Evolutionary conservation across 2,888 invertebrate genomes (phyloP), one percentile per base, ranked within the genome.

Genomic region (Trichopria drosophilae): DNA sequence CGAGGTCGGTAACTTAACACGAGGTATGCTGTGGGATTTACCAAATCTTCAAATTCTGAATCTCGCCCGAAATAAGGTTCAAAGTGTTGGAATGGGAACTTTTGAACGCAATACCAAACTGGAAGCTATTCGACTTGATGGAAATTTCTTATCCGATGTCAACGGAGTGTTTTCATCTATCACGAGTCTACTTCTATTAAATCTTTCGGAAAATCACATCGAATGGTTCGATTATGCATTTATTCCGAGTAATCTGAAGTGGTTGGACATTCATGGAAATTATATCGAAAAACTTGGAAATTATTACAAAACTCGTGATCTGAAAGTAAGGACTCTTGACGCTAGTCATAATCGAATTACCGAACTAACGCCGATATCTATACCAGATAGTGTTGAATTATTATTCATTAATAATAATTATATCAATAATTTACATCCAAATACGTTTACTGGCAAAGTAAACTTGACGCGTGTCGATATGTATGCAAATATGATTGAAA

Each of bases 171-270:
- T 93, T 71, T 86, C 91, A 24, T 87, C 90, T 51, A 80, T 94
- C 20, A 84, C 88, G n/a, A 88, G 87, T 60, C 80, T 94, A 53
- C 78, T 91, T 68, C 88, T 93, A 87, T 79, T 94, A 51, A 93
- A 93, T 77, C 80, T 93, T 42, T 92, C 92, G 29, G 90, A 91
- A 78, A 93, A 93, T 80, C 90, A 90, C 78, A 80, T 94, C 68
- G 88, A 90, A 63, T 91, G 91, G 90, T 93, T 94, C 77, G 93
- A 93, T 76, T 93, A 91, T 73, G 92, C 93, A 44, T 90, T 93
- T 75, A 87, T 93, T 67, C 93, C 93, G 19, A 87, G 86, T 60
- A 91, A 90, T 76, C 79, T 94, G 49, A 90, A 90, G 77, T 92
- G 91, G 90, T 79, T 94, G 71, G 93, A 93, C 72, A 86, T 93